These are phyloP conservation scores for Shargacucullia verbasci DNA, from an alignment of 2,888 invertebrate species.

Conservation along the genomic window DNA sequence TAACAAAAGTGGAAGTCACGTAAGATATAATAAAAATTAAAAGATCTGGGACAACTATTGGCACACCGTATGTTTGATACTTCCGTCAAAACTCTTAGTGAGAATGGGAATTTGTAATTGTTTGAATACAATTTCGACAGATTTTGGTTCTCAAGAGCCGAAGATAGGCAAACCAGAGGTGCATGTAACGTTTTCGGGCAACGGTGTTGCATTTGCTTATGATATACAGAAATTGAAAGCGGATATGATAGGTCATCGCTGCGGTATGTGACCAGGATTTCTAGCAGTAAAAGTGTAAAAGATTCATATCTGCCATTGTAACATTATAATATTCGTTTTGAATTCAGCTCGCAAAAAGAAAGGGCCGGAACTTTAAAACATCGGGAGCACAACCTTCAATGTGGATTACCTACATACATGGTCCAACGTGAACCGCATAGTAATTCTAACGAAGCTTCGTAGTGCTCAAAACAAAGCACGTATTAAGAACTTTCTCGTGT, in stretches of 20 bases:
- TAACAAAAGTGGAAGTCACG: conserved; percentile 48
- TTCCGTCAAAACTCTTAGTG: conserved; percentile 23
- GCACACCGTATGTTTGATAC: conserved; percentile 36
- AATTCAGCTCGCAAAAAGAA: conserved; percentile 71
- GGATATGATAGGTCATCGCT: too few species aligned
- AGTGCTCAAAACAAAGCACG: conserved; percentile 62
- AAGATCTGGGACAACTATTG: conserved; percentile 52
- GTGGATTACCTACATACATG: conserved; percentile 64
- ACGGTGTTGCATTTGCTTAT: too few species aligned
- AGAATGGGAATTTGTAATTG: conserved; percentile 27
- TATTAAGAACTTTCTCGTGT: conserved; percentile 72
- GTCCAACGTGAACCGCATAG: conserved; percentile 65
- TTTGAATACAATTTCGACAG: conserved; percentile 46
- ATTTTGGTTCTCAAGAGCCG: conserved; percentile 41
- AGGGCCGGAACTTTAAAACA: conserved; percentile 64
- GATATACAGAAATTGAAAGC: too few species aligned
- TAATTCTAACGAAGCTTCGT: conserved; percentile 63
- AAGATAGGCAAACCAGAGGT: conserved; percentile 28
- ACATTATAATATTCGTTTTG: conserved; percentile 48
- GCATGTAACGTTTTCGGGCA: conserved; percentile 7
- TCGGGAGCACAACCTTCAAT: conserved; percentile 66
- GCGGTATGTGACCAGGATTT: too few species aligned
- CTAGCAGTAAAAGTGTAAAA: conserved; percentile 1
- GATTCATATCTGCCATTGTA: conserved; percentile 21
- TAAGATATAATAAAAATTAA: conserved; percentile 51